Base-by-base conservation (phyloP, 2,888 invertebrate genomes). In the Agriopis leucophaearia region DNA sequence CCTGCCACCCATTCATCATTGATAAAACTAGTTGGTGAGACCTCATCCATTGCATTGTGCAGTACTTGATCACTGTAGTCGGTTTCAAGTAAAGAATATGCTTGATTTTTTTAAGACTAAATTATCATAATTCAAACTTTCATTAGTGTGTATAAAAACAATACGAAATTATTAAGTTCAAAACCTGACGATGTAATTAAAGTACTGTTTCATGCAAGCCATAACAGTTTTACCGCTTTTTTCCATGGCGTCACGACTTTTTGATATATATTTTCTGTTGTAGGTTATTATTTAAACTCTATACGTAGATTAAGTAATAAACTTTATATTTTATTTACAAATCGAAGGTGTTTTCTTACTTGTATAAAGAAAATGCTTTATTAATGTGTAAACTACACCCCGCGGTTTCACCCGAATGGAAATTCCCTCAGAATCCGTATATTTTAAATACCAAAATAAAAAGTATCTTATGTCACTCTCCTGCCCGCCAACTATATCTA, bases 1-100 rank as follows among this genome's bases (percentile, higher is more conserved):
- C 9, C 16, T 35, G 44, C 35, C 47, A 63, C 66, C 76, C 79
- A 89, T 91, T 82, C 83, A 87, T 90, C 90, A 89, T 85, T 88
- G 85, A 88, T 89, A 88, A 87, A 88, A 88, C 86, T 82, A 82
- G 87, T 85, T 75, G 84, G 75, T 76, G 88, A 87, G 87, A 87
- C 83, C 81, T 87, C 83, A 82, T 86, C 83, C 83, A 84, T 84
- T 79, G 83, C 74, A 64, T 66, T 42, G 63, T 59, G 51, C 59
- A 55, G 38, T 38, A 10, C 64, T 56, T 42, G 38, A 36, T 16
- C 47, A 16, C 38, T 18, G 51, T 45, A n/a, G 35, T 18, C 10
- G 16, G 15, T 18, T 40, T 54, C 0, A 45, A 42, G 12, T 6
- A 10, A 40, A 12, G 5, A 51, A 18, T n/a, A 45, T 44, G 45